Base-by-base conservation (phyloP, 2,888 invertebrate species). In the Drosophila rellima region DNA sequence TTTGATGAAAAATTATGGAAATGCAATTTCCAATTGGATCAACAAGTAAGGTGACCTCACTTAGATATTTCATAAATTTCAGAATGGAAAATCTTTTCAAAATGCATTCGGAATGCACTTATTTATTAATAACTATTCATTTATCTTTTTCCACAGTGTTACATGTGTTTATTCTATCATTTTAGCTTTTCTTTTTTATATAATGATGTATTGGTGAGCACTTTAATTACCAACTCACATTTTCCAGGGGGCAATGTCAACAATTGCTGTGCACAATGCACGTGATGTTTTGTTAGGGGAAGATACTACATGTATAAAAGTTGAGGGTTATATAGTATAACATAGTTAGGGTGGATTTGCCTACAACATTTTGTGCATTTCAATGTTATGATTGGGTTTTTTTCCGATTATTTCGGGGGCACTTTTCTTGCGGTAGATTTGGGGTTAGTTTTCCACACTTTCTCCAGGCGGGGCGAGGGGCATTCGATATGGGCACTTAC, bases 401-500 rank as follows among this genome's bases (percentile, higher is more conserved):
- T 37, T 55, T 52, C 15, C 5, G 13, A 2, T 4, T 42, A 2
- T 42, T 42, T 39, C 7, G 5, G 17, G 39, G 39, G 15, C 3
- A 10, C 44, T 68, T 55, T 35, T 17, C 1, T n/a, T 10, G 15
- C 7, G 1, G 23, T 37, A 8, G 13, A 44, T 44, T 62, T 74
- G 23, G 74, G 70, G 61, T 65, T 51, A 40, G 56, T 70, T 56
- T 56, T 20, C 18, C 37, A 13, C 11, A 80, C 80, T 74, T 82
- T 78, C 69, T 67, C 72, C 57, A 15, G 39, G 39, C 4, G 15
- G 35, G 20, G 35, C n/a, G 35, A 18, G 40, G 29, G 31, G 31
- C 10, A 59, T 74, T 56, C 37, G 51, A 40, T 52, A 31, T 63
- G 64, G 35, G 11, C 78, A 92, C 94, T 93, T 91, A 95, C 94